Conservation (phyloP, 2,797 vertebrate genomes). For the Morelia viridis region DNA sequence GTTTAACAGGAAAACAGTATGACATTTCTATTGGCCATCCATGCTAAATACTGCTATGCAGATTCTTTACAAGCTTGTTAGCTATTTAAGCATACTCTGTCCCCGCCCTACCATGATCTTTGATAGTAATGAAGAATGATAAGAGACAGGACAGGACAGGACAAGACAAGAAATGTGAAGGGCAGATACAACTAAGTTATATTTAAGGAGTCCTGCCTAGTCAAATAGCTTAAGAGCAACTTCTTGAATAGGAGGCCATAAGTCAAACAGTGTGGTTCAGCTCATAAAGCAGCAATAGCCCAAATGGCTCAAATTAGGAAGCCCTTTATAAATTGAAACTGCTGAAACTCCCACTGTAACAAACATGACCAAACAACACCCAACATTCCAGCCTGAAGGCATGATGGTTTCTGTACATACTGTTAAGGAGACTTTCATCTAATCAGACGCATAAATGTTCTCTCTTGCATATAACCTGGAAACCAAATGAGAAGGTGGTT, state of each 20-base stretch:
- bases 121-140: not conserved
- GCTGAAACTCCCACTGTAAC: not conserved
- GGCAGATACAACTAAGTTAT: not conserved
- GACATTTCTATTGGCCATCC: not conserved
- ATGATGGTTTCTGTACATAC: not conserved
- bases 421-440: not conserved
- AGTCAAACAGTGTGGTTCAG: not conserved
- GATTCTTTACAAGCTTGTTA: not conserved
- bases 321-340: not conserved
- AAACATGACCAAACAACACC: constrained; percentile 10
- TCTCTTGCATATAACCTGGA: not conserved
- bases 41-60: not conserved
- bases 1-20: not conserved
- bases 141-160: not conserved
- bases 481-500: not conserved
- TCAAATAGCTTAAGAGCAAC: not conserved
- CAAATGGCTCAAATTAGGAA: rapidly evolving
- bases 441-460: not conserved
- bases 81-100: not conserved
- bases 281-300: not conserved
- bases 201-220: not conserved
- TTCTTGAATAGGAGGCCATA: rapidly evolving
- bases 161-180: not conserved
- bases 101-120: not conserved
- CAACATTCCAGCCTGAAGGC: not conserved